These are phyloP conservation scores for Eupeodes corollae DNA, from an alignment of 1,140 invertebrate species.

Conservation along the genomic window DNA sequence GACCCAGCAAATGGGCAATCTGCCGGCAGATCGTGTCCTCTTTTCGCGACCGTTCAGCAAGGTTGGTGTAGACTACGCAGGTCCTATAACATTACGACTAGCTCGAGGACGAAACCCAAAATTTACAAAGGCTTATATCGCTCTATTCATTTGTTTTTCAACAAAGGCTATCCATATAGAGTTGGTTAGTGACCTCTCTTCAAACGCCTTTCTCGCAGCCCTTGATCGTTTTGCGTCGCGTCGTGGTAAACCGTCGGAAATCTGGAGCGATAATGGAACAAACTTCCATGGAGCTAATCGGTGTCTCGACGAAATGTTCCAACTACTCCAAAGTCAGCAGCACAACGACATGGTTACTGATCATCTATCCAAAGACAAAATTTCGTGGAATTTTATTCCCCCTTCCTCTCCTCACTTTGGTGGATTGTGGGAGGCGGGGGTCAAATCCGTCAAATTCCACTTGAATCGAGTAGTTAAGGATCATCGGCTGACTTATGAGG, in stretches of 20 bases:
- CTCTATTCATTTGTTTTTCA: slow-evolving; percentile 12
- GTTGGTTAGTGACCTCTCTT: slow-evolving; percentile 8
- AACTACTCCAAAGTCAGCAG: background rate
- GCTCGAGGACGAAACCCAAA: background rate
- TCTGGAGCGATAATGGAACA: slow-evolving; percentile 26
- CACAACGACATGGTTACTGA: too few relatives aligned
- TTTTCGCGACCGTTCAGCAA: slow-evolving; percentile 18
- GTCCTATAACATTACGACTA: slow-evolving; percentile 16
- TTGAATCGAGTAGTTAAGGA: slow-evolving; percentile 16
- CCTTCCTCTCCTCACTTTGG: slow-evolving; percentile 8
- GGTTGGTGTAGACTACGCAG: slow-evolving; percentile 27
- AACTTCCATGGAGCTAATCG: slow-evolving; percentile 16
- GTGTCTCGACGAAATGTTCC: slow-evolving; percentile 6
- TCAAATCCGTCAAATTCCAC: too few relatives aligned
- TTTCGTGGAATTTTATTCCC: slow-evolving; percentile 19
- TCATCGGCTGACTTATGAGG: slow-evolving; percentile 11
- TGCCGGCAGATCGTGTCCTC: slow-evolving; percentile 13
- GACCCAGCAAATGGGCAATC: slow-evolving; percentile 27
- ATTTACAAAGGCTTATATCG: slow-evolving; percentile 9
- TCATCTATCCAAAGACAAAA: slow-evolving; percentile 8
- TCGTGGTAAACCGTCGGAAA: slow-evolving; percentile 16
- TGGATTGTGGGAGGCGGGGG: too few relatives aligned
- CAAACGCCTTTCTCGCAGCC: slow-evolving; percentile 21
- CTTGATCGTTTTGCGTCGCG: slow-evolving; percentile 28
- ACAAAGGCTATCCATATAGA: slow-evolving; percentile 24